phyloP scores from a whole-genome alignment of 1,140 invertebrate genomes.

The Philopotamus ludificatus region DNA sequence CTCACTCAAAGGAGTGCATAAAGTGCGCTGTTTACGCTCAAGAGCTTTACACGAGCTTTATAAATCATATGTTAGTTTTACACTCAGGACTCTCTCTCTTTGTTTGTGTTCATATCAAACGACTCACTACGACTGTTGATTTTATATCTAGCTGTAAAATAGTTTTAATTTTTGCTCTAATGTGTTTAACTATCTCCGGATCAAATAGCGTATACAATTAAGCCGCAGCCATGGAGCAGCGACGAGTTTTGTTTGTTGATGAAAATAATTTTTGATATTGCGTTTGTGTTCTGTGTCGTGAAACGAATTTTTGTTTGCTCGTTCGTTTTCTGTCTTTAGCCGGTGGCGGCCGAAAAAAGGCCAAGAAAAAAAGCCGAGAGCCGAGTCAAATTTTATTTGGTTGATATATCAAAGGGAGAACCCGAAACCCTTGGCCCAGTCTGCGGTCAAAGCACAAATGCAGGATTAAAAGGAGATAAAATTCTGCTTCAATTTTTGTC shows the following conservation, averaged over 20 bases:
- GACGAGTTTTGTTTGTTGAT: too few relatives aligned
- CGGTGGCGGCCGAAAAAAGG: background rate
- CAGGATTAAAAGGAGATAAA: slow-evolving; percentile 25
- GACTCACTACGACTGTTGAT: too few relatives aligned
- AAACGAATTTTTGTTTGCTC: too few relatives aligned
- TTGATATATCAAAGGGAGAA: slow-evolving; percentile 21
- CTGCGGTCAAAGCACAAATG: slow-evolving; percentile 26
- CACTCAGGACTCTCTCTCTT: background rate
- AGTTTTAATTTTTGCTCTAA: too few relatives aligned
- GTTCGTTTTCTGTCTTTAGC: background rate
- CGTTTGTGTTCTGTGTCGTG: too few relatives aligned
- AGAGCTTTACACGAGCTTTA: slow-evolving; percentile 25
- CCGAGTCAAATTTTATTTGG: slow-evolving; percentile 18
- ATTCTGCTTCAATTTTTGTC: slow-evolving; percentile 19
- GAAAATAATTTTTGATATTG: too few relatives aligned
- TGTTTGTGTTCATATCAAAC: slow-evolving; percentile 30
- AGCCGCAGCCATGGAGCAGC: too few relatives aligned
- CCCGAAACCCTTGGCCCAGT: background rate
- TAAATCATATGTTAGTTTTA: slow-evolving; percentile 31
- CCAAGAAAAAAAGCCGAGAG: background rate
- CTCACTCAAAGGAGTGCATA: background rate
- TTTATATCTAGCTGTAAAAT: too few relatives aligned
- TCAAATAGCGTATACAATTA: too few relatives aligned
- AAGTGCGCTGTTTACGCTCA: slow-evolving; percentile 15
- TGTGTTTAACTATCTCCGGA: too few relatives aligned